Evolutionary conservation across 2,113 vertebrate genomes (phyloP).

Genomic region (Daubentonia madagascariensis): DNA sequence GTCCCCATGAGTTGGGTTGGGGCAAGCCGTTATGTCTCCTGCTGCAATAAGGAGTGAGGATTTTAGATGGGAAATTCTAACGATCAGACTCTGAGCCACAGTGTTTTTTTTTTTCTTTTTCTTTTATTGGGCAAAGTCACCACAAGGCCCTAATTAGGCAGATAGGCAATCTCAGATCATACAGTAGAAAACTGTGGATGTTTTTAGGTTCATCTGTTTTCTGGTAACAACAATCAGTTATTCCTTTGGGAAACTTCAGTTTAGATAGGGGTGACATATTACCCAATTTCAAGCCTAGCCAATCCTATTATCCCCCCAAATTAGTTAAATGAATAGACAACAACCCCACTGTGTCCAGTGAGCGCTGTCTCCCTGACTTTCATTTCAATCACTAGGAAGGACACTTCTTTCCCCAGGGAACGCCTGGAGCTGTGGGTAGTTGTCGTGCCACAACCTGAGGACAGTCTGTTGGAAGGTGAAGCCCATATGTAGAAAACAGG

Average conservation of each 20-base stretch:
- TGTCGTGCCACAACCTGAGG: background rate
- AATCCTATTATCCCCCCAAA: background rate
- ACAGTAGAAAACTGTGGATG: background rate
- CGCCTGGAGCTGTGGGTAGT: background rate
- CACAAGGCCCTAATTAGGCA: background rate
- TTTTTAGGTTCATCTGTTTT: background rate
- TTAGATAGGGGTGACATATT: background rate
- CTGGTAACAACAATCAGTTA: background rate
- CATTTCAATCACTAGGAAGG: background rate
- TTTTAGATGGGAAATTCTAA: background rate
- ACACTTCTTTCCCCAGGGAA: background rate
- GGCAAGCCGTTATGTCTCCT: background rate
- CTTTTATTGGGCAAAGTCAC: background rate
- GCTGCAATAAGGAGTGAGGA: background rate
- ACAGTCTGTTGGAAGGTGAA: background rate
- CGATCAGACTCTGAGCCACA: background rate
- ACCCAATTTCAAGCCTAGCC: background rate
- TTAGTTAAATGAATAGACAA: background rate
- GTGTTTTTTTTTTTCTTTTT: background rate
- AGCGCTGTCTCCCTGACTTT: rapidly evolving
- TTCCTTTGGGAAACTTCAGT: background rate
- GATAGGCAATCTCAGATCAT: background rate
- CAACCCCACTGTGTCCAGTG: rapidly evolving
- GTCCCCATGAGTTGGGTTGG: background rate
- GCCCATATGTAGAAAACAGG: rapidly evolving